These are phyloP conservation scores for Machimus atricapillus DNA, from an alignment of 2,888 invertebrate species.

Conservation along the genomic window DNA sequence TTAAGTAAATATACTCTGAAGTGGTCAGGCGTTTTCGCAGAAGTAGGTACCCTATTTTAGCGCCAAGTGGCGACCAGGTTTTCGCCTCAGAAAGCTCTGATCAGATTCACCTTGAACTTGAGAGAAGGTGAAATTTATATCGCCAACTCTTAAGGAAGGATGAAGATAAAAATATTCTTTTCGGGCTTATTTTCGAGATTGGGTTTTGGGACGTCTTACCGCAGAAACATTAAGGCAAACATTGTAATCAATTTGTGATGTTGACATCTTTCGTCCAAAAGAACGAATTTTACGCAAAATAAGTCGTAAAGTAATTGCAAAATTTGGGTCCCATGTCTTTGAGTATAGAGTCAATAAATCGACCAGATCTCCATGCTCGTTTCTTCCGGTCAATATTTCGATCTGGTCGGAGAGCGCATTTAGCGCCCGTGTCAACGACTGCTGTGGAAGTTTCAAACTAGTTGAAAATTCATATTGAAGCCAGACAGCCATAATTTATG, in stretches of 20 bases:
- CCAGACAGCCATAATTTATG: conserved; percentile 1
- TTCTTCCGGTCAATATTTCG: not conserved
- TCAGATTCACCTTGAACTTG: conserved; percentile 20
- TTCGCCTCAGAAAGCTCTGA: not conserved
- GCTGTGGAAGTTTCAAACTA: not conserved
- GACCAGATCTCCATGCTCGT: not conserved
- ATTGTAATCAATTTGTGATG: not conserved
- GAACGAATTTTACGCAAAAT: not conserved
- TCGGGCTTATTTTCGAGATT: not conserved
- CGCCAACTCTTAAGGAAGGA: not conserved
- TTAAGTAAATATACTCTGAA: not conserved
- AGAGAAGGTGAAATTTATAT: not conserved
- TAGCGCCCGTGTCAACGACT: not conserved
- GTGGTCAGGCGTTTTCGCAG: not conserved
- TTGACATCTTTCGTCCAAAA: not conserved
- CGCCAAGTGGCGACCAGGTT: not conserved
- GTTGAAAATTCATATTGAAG: conserved; percentile 6
- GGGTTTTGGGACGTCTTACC: too few species aligned
- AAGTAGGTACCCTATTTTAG: not conserved
- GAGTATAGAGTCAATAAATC: not conserved
- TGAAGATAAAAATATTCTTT: not conserved
- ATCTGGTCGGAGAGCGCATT: not conserved
- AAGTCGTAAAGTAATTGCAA: not conserved
- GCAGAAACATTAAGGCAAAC: not conserved
- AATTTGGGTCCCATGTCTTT: not conserved